Percentiles rank a stretch among this genome's conserved stretches.
Evolutionary conservation across 2,797 vertebrate species (phyloP).

Genomic region (Cryptoblepharus egeriae): DNA sequence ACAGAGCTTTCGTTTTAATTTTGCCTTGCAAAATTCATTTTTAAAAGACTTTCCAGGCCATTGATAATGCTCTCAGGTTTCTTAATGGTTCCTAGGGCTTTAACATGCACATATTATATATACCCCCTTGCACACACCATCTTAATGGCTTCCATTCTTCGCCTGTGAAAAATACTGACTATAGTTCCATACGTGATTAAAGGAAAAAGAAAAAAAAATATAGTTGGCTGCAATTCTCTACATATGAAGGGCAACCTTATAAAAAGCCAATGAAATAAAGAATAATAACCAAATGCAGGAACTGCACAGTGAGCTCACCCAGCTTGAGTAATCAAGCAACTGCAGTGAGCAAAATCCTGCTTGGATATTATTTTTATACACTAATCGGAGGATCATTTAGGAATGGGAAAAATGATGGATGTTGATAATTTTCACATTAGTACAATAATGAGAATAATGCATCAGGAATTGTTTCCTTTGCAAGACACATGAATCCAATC

Average conservation of each 20-base stretch:
- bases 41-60: constrained; percentile 54
- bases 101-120: constrained; percentile 12
- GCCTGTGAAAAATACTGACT: constrained; percentile 46
- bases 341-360: fast-evolving
- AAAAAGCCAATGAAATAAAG: neutral
- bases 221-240: constrained; percentile 14
- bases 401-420: neutral
- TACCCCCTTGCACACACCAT: neutral
- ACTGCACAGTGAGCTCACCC: neutral
- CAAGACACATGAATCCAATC: neutral
- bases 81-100: constrained; percentile 33
- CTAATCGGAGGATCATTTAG: neutral
- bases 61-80: constrained; percentile 56
- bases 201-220: constrained; percentile 18
- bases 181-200: neutral
- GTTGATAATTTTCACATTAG: constrained; percentile 2
- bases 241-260: constrained; percentile 21
- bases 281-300: constrained; percentile 9
- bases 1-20: constrained; percentile 53
- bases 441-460: neutral
- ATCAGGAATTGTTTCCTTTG: neutral
- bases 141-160: constrained; percentile 24
- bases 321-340: neutral
- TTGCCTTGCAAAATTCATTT: constrained; percentile 55
- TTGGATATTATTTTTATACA: neutral